Conservation (phyloP, 2,888 invertebrate species). For the Calephelis perditalis region DNA sequence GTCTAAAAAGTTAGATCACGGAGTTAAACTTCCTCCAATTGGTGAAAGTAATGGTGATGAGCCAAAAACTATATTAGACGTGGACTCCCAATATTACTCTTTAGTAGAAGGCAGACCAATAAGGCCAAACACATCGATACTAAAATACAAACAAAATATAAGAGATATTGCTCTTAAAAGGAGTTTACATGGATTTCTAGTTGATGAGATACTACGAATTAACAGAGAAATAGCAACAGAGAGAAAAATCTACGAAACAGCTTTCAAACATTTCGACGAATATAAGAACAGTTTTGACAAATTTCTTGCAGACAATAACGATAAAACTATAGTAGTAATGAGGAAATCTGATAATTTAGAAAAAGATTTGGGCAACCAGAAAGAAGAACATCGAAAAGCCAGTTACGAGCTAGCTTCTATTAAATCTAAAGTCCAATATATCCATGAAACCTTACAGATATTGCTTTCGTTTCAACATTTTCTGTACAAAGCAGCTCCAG, state of each 20-base stretch:
- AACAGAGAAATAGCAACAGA: slow-evolving; percentile 61
- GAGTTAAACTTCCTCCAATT: slow-evolving; percentile 62
- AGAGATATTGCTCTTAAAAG: slow-evolving; percentile 61
- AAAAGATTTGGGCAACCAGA: slow-evolving; percentile 54
- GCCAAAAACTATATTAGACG: slow-evolving; percentile 76
- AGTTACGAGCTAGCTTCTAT: slow-evolving; percentile 60
- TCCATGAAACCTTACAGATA: slow-evolving; percentile 60
- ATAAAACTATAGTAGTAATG: slow-evolving; percentile 68
- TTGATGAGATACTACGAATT: slow-evolving; percentile 64
- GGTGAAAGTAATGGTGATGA: slow-evolving; percentile 40
- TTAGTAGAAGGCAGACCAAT: slow-evolving; percentile 79
- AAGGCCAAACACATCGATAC: slow-evolving; percentile 71
- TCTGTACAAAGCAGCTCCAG: slow-evolving; percentile 59
- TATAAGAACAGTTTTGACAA: slow-evolving; percentile 67
- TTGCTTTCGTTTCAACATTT: slow-evolving; percentile 64
- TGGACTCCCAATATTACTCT: slow-evolving; percentile 81
- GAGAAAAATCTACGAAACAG: slow-evolving; percentile 50
- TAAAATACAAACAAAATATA: slow-evolving; percentile 74
- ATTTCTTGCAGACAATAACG: slow-evolving; percentile 65
- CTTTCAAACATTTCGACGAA: slow-evolving; percentile 59
- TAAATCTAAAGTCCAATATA: slow-evolving; percentile 65
- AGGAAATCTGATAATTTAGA: slow-evolving; percentile 60
- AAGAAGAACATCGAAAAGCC: slow-evolving; percentile 59
- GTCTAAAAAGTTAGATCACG: slow-evolving; percentile 46
- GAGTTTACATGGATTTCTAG: slow-evolving; percentile 53